Conservation (phyloP, 2,113 vertebrate species). For the Sinosuthora webbiana region DNA sequence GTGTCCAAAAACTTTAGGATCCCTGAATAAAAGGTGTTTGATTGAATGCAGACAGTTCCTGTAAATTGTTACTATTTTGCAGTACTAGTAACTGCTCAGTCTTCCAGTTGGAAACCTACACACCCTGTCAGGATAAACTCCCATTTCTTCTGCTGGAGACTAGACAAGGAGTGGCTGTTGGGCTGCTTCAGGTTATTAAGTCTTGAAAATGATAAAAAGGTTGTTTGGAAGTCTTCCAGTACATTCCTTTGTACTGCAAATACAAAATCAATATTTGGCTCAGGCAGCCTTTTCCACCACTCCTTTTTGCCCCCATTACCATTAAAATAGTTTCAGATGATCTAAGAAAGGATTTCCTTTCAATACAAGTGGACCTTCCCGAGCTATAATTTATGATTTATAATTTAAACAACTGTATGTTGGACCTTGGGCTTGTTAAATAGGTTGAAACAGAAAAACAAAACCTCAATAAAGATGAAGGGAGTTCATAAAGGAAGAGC, state of each 20-base stretch:
- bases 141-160: neutral
- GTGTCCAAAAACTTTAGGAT: neutral
- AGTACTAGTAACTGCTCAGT: neutral
- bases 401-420: neutral
- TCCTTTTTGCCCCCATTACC: neutral
- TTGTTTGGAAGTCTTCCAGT: neutral
- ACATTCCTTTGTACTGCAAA: neutral
- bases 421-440: neutral
- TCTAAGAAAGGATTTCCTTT: neutral
- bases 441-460: neutral
- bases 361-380: neutral
- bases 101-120: neutral
- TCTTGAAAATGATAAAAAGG: neutral
- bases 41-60: neutral
- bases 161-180: neutral
- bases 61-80: neutral
- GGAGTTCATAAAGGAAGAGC: neutral
- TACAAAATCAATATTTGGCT: neutral
- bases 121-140: neutral
- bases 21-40: neutral
- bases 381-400: neutral
- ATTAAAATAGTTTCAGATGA: neutral
- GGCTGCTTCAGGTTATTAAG: neutral
- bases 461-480: neutral
- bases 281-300: neutral